phyloP scores from a whole-genome alignment of 2,113 vertebrate species.

The Andinoacara biseriatus region DNA sequence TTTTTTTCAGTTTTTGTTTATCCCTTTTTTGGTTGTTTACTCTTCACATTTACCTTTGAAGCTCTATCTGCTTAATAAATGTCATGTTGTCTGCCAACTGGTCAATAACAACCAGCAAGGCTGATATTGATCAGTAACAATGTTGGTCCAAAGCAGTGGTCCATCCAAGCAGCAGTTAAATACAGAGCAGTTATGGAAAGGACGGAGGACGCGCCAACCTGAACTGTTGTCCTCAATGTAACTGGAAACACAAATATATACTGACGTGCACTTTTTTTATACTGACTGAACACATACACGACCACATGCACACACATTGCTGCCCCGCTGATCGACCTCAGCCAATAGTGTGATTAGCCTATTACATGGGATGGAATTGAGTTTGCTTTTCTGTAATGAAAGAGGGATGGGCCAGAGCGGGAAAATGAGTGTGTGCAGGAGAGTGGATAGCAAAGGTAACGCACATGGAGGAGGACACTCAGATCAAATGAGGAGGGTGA shows the following conservation, averaged over 20 bases:
- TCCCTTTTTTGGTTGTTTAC: neutral
- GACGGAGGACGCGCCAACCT: too few species aligned
- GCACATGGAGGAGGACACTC: neutral
- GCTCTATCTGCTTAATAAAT: neutral
- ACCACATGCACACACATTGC: neutral
- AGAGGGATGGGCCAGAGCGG: slow-evolving; percentile 44
- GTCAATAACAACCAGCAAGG: neutral
- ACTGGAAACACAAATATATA: neutral
- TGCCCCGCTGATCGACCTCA: slow-evolving; percentile 14
- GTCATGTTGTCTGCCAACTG: neutral
- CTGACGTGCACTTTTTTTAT: neutral
- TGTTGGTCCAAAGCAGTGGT: neutral
- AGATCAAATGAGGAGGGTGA: neutral
- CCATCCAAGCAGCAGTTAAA: rapidly evolving
- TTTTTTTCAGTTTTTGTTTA: too few species aligned
- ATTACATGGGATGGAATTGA: slow-evolving; percentile 62
- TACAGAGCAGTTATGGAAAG: neutral
- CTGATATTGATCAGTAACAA: neutral
- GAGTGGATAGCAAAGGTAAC: slow-evolving; percentile 9
- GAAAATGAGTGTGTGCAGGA: neutral
- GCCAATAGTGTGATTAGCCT: slow-evolving; percentile 44
- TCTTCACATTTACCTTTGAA: neutral
- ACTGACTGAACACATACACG: neutral
- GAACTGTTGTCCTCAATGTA: neutral
- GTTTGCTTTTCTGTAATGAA: slow-evolving; percentile 64